Percentiles rank a stretch among this genome's conserved stretches.
phyloP scores from a whole-genome alignment of 2,888 invertebrate species.

The Halictus quadricinctus region DNA sequence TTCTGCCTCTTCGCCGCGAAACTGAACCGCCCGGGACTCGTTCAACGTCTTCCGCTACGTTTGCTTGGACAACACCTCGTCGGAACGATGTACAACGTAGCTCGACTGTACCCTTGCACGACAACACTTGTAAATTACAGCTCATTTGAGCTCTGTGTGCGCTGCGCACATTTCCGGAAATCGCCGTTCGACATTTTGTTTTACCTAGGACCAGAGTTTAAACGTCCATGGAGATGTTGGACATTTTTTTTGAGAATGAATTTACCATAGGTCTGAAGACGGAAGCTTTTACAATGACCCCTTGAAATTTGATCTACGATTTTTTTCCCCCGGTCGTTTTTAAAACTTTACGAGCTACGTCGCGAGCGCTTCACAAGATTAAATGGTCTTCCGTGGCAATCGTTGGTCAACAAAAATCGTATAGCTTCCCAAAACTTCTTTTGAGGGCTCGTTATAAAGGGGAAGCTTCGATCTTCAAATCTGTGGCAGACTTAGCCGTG shows the following conservation, averaged over 20 bases:
- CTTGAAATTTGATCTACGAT: neutral
- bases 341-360: neutral
- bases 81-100: neutral
- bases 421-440: too few species aligned
- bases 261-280: neutral
- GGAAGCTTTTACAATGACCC: too few species aligned
- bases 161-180: neutral
- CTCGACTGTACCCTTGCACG: slow-evolving; percentile 4
- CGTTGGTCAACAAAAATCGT: too few species aligned
- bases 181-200: neutral
- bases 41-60: neutral
- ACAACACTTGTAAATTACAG: slow-evolving; percentile 22
- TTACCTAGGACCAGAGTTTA: neutral
- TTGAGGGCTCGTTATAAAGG: too few species aligned
- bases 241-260: neutral
- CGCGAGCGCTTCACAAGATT: too few species aligned
- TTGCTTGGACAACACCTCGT: neutral
- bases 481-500: too few species aligned
- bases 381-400: too few species aligned
- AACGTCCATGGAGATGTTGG: neutral
- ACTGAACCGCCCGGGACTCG: neutral
- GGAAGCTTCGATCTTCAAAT: too few species aligned
- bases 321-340: neutral
- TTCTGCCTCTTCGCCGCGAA: neutral
- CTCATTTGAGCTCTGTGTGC: neutral